Evolutionary conservation across 2,113 vertebrate genomes (phyloP).

Genomic region (Lepidiolamprologus cunningtoni): DNA sequence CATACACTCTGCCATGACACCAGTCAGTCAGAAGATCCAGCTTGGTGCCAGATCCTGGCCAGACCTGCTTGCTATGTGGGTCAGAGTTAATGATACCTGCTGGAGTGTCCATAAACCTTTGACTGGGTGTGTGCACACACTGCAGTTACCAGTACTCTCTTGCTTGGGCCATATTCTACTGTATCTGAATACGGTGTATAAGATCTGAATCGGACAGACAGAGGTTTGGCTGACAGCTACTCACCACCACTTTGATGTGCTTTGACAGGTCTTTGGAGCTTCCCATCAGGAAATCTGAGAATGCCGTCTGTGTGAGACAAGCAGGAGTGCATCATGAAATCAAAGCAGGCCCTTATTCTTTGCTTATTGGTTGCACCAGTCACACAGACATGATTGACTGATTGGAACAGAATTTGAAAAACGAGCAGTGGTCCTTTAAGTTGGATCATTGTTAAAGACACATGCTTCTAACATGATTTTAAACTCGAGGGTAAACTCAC

Average conservation of each 20-base stretch:
- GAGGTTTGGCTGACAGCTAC: slow-evolving; percentile 23
- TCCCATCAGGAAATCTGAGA: slow-evolving; percentile 88
- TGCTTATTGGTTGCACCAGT: background rate
- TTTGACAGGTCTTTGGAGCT: slow-evolving; percentile 92
- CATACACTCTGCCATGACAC: rapidly evolving
- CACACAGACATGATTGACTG: background rate
- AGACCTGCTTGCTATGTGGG: background rate
- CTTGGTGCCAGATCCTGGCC: rapidly evolving
- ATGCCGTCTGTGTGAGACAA: slow-evolving; percentile 76
- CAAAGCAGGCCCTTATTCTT: background rate
- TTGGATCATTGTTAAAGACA: rapidly evolving
- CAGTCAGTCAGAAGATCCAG: background rate
- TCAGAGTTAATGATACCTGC: background rate
- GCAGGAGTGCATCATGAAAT: background rate
- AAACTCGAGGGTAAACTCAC: slow-evolving; percentile 66
- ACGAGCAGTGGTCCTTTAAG: background rate
- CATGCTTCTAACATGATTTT: background rate
- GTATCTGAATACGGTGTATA: background rate
- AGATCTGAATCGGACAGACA: background rate
- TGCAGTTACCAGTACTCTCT: background rate
- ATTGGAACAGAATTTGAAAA: background rate
- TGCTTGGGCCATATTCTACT: background rate
- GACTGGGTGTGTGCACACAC: background rate
- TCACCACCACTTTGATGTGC: slow-evolving; percentile 87
- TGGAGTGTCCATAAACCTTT: background rate